These are phyloP conservation scores for Pelusios castaneus DNA, from an alignment of 2,113 vertebrate genomes.

Conservation along the genomic window DNA sequence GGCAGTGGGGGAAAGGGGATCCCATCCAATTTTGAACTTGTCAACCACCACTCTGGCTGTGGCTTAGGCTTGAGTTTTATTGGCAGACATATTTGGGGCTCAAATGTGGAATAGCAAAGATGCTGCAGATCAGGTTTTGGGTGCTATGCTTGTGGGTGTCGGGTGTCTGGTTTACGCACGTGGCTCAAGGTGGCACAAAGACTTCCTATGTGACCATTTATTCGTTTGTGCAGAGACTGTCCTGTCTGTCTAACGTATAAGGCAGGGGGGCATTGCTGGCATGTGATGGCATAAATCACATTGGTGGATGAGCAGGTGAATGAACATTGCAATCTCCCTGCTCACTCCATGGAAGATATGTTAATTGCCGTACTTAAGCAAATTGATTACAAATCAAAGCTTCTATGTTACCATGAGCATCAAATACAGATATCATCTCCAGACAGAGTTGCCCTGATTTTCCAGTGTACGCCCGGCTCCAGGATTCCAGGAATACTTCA, in stretches of 20 bases:
- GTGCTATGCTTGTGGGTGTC: background rate
- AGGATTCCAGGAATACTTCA: background rate
- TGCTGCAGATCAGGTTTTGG: background rate
- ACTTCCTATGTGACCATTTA: background rate
- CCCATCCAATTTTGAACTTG: background rate
- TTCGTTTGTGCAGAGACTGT: too few species aligned
- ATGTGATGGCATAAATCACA: too few species aligned
- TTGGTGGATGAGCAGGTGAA: too few species aligned
- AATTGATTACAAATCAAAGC: too few species aligned
- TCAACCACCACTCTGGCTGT: background rate
- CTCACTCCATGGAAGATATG: too few species aligned
- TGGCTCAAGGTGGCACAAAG: background rate
- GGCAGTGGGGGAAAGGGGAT: background rate
- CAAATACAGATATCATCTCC: background rate
- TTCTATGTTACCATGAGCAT: background rate
- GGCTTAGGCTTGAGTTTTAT: background rate
- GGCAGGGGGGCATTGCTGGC: too few species aligned
- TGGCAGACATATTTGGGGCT: background rate
- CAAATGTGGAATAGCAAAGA: background rate
- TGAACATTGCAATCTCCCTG: too few species aligned
- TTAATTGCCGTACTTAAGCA: too few species aligned
- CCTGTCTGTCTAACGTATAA: too few species aligned
- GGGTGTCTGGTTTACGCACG: background rate
- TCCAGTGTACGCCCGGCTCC: background rate
- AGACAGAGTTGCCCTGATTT: background rate